phyloP scores from a whole-genome alignment of 2,113 vertebrate species.

The Microtus oregoni region DNA sequence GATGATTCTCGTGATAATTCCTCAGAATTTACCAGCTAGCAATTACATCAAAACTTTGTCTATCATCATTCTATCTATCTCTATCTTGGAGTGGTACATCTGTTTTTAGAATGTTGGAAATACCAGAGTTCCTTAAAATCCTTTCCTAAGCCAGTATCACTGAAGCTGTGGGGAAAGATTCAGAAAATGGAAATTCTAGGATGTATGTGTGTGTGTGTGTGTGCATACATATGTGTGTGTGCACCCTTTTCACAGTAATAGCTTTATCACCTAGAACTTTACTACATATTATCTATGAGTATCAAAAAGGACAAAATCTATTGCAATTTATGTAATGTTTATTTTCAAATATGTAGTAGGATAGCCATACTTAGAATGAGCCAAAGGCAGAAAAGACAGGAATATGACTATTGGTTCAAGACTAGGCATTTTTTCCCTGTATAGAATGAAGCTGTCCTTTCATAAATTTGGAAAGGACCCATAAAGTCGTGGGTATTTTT shows the following conservation, averaged over 20 bases:
- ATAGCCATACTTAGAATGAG: background rate
- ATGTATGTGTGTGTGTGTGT: background rate
- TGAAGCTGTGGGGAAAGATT: background rate
- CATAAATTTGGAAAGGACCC: background rate
- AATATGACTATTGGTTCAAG: background rate
- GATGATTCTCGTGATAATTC: background rate
- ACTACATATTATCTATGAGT: background rate
- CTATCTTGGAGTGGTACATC: background rate
- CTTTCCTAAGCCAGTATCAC: background rate
- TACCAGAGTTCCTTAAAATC: background rate
- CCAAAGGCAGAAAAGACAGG: background rate
- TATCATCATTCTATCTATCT: background rate
- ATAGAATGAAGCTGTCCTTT: background rate
- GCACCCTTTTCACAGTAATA: background rate
- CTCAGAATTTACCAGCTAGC: background rate
- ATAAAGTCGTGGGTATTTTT: background rate
- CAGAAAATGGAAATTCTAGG: background rate
- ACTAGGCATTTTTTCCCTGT: background rate
- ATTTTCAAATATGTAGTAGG: background rate
- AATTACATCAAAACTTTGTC: background rate
- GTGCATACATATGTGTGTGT: fast-evolving
- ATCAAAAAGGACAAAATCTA: background rate
- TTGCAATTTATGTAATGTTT: background rate
- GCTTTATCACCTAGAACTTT: background rate
- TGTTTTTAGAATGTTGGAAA: background rate